phyloP scores from a whole-genome alignment of 2,888 invertebrate genomes.

The Clusia tigrina region DNA sequence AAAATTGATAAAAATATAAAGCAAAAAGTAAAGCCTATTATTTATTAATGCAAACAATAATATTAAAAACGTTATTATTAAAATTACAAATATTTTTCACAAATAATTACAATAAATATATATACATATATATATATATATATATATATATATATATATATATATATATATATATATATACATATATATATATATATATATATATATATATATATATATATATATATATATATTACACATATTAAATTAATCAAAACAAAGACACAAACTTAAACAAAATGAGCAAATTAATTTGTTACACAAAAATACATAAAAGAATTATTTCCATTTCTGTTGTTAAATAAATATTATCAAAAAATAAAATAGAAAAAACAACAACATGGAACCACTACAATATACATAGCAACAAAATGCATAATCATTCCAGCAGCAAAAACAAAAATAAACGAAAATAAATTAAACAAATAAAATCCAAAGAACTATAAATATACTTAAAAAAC shows the following conservation, averaged over 20 bases:
- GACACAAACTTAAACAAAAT: not conserved
- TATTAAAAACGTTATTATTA: too few relatives aligned
- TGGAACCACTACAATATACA: not conserved
- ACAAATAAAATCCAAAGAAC: conserved; percentile 2
- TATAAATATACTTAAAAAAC: not conserved
- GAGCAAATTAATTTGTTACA: not conserved
- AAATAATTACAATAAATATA: not conserved
- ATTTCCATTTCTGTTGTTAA: not conserved
- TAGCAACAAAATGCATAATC: not conserved
- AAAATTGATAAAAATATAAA: conserved; percentile 46
- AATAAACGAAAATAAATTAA: not conserved
- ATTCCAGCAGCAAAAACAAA: not conserved
- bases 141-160: too few relatives aligned
- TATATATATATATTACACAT: conserved; percentile 26
- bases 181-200: too few relatives aligned
- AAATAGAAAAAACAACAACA: not conserved
- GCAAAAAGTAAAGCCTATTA: conserved; percentile 42
- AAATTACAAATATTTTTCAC: not conserved
- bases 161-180: too few relatives aligned
- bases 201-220: conserved; percentile 40
- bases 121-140: too few relatives aligned
- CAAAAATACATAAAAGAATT: not conserved
- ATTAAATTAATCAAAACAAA: conserved; percentile 19
- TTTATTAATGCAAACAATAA: too few relatives aligned
- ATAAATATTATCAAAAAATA: not conserved